Evolutionary conservation across 2,797 vertebrate species (phyloP).

Genomic region (Catharus ustulatus): DNA sequence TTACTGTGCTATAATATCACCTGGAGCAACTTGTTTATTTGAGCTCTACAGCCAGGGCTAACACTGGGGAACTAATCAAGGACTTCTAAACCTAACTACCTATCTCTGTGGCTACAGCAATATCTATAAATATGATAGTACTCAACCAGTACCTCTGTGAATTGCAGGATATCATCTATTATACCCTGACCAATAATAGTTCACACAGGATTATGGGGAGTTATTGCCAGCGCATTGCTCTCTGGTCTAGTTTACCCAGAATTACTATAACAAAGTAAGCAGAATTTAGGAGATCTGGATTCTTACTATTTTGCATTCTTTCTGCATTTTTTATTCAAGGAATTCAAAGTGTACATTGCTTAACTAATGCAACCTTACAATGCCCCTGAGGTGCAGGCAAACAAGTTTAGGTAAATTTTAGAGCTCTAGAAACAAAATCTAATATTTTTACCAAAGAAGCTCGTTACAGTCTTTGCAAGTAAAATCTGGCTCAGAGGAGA

Average conservation of each 20-base stretch:
- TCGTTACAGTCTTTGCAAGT: background rate
- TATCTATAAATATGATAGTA: constrained; percentile 36
- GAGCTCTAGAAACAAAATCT: background rate
- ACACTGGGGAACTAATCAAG: constrained; percentile 51
- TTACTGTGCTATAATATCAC: background rate
- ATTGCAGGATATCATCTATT: background rate
- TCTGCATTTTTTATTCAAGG: background rate
- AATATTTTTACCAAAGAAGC: constrained; percentile 12
- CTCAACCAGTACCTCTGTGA: background rate
- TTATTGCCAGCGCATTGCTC: background rate
- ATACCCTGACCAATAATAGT: background rate
- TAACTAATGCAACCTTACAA: constrained; percentile 28
- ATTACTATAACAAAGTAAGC: background rate
- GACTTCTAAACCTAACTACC: constrained; percentile 19
- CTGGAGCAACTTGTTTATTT: constrained; percentile 35
- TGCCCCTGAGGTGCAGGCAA: background rate
- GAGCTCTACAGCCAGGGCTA: background rate
- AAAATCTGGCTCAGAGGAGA: background rate
- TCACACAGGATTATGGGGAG: background rate
- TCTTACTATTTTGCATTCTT: constrained; percentile 18
- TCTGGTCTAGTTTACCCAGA: background rate
- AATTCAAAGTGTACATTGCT: background rate
- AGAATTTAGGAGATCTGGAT: background rate
- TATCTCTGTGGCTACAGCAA: background rate
- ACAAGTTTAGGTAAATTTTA: constrained; percentile 28